Evolutionary conservation across 2,113 vertebrate species (phyloP), one percentile per base, ranked within the genome.

Genomic region (Anolis sagrei): DNA sequence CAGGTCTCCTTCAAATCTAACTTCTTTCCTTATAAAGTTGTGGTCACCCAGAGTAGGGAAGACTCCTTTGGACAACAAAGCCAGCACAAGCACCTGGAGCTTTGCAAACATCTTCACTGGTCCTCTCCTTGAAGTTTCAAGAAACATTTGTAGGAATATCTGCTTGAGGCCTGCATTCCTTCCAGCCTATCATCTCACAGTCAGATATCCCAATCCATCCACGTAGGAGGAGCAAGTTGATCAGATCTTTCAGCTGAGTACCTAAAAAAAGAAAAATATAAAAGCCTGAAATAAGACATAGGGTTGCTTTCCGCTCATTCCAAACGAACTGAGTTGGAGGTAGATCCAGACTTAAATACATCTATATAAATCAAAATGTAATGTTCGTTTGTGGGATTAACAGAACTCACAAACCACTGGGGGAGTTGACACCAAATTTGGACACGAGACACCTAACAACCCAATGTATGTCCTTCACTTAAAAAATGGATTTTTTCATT

Each of bases 1-100:
- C 82, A 99, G 95, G 95, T 99, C 98, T 75, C 99, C 99, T 91
- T 99, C 98, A 66, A 99, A 98, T 91, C 98, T 98, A 91, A 99
- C 98, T 94, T 99, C 99, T 72, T 97, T 97, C 86, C 98, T 98
- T 87, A 98, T 92, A 92, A 95, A 97, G 85, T 97, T 97, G 74
- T 98, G 96, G 92, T 99, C 98, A 58, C 97, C 97, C 62, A 96
- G 89, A 51, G 97, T 97, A 79, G 97, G 96, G 90, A 98, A 95
- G 92, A 97, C 94, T 88, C 97, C 97, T 89, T 96, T 97, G 92
- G 96, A 98, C 95, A 99, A 96, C 89, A 98, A 95, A 92, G 97
- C 94, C 94, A 99, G 88, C 23, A 97, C 93, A 90, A 99, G 93
- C 89, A 97, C 91, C 84, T 97, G 97, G 76, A 98, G 89, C 88